A percentile compares a stretch with the other conserved stretches of the same genome.
Evolutionary conservation across 2,797 vertebrate genomes (phyloP).

Genomic region (Lagodon rhomboides): DNA sequence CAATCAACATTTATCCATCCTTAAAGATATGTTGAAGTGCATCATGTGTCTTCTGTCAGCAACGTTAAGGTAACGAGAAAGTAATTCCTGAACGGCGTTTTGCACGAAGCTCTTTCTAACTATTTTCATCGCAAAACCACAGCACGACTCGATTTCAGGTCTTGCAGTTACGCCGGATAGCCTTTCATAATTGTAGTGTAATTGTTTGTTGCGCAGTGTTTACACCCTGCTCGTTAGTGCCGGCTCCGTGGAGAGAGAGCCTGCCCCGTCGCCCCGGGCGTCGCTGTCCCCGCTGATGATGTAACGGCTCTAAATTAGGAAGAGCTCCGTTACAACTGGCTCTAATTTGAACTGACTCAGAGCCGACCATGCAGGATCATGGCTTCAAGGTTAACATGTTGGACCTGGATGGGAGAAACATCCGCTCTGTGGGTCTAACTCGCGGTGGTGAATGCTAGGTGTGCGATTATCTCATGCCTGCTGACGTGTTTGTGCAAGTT

Average conservation of each 20-base stretch:
- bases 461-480: slow-evolving; percentile 2
- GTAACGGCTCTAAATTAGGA: slow-evolving; percentile 37
- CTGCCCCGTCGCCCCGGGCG: background rate
- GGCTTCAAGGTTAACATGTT: slow-evolving; percentile 34
- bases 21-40: no score
- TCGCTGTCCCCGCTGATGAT: slow-evolving; percentile 35
- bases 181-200: background rate
- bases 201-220: slow-evolving; percentile 12
- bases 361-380: slow-evolving; percentile 16
- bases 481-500: background rate
- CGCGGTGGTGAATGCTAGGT: slow-evolving; percentile 22
- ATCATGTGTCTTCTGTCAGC: no score
- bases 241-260: slow-evolving; percentile 4
- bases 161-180: background rate
- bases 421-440: slow-evolving; percentile 16
- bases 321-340: slow-evolving; percentile 27
- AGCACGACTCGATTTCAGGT: background rate
- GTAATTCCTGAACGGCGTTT: background rate
- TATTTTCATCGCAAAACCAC: background rate
- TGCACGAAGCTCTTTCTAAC: background rate
- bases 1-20: no score
- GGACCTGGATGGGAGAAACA: slow-evolving; percentile 40
- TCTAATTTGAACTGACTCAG: slow-evolving; percentile 50
- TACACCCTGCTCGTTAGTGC: slow-evolving; percentile 8
- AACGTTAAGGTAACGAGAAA: no score